Evolutionary conservation across 2,797 vertebrate genomes (phyloP), one percentile per base, ranked within the genome.

Genomic region (Sibirionetta formosa): DNA sequence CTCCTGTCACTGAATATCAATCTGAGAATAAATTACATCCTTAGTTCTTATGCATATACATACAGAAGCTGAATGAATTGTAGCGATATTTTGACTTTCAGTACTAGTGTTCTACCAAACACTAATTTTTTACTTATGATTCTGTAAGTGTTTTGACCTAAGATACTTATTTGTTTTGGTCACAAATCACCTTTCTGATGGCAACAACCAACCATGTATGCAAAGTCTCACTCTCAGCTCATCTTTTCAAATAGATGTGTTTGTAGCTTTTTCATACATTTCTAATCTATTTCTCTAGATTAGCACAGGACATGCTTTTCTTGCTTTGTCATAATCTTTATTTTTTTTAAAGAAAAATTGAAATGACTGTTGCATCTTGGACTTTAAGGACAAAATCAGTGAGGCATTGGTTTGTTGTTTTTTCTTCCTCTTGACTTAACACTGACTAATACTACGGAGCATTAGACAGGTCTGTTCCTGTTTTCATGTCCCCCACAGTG

Each of bases 201-300:
- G 14, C 29, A 8, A 14, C 0, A 0, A 89, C 27, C 8, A 50
- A 13, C 4, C 8, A 9, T 0, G 2, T 50, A 31, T 18, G 8
- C 7, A 8, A 64, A 68, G 6, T 33, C 24, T 48, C 7, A 44
- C 14, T 75, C 24, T 78, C 26, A 69, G 1, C 7, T 82, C 17
- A 46, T 33, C 40, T 51, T 46, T 11, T 54, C 71, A 61, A 50
- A 50, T 24, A 50, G 23, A 50, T 50, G 23, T 50, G 48, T 50
- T 50, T 48, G 23, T 48, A 48, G 48, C 23, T 24, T 24, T 46
- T 11, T 54, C 68, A 61, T 29, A 69, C 51, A 61, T 69, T 69
- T 9, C 10, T 51, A 13, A 35, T 22, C 7, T 6, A 24, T 50
- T 84, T 88, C 15, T 78, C 2, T 27, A 24, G 24, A 56, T 70